Percentiles rank a stretch among this genome's conserved stretches.
Evolutionary conservation across 92 coral and sea anemone species (phyloP).

Genomic region (Actinernus sp.): DNA sequence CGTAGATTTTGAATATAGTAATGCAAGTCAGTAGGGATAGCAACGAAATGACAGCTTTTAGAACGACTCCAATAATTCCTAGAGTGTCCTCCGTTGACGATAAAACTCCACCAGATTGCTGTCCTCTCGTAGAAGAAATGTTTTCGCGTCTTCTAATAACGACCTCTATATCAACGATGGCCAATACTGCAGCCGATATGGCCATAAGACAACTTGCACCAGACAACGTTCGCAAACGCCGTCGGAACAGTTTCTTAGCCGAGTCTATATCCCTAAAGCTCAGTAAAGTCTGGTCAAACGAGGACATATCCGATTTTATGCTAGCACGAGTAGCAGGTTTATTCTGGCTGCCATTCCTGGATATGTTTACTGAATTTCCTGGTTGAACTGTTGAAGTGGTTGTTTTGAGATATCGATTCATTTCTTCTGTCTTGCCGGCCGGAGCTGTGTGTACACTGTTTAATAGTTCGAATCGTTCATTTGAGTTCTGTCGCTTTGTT

Average conservation of each 20-base stretch:
- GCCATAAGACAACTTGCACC: conserved; percentile 76
- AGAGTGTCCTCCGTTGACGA: conserved; percentile 32
- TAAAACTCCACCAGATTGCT: conserved; percentile 18
- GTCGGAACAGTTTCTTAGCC: conserved; percentile 78
- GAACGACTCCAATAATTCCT: conserved; percentile 67
- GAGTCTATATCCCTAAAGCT: conserved; percentile 77
- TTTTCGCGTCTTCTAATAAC: conserved; percentile 38
- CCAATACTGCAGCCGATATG: conserved; percentile 62
- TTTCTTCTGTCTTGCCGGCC: conserved; percentile 7
- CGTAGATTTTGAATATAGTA: conserved; percentile 74
- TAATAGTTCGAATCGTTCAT: not conserved
- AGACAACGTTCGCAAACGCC: conserved; percentile 74
- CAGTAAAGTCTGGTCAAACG: conserved; percentile 73
- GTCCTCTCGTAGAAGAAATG: conserved; percentile 4
- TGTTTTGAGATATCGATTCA: conserved; percentile 26
- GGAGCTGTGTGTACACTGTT: not conserved
- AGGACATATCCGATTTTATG: conserved; percentile 16
- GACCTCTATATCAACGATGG: conserved; percentile 82
- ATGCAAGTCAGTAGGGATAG: conserved; percentile 80
- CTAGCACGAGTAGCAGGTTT: conserved; percentile 11
- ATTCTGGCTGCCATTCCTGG: conserved; percentile 1
- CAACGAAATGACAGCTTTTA: conserved; percentile 69
- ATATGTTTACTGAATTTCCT: not conserved
- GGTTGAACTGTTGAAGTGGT: conserved; percentile 38
- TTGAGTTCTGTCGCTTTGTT: not conserved